Conservation (phyloP, 2,113 vertebrate genomes). For the Gallinago undulata region DNA sequence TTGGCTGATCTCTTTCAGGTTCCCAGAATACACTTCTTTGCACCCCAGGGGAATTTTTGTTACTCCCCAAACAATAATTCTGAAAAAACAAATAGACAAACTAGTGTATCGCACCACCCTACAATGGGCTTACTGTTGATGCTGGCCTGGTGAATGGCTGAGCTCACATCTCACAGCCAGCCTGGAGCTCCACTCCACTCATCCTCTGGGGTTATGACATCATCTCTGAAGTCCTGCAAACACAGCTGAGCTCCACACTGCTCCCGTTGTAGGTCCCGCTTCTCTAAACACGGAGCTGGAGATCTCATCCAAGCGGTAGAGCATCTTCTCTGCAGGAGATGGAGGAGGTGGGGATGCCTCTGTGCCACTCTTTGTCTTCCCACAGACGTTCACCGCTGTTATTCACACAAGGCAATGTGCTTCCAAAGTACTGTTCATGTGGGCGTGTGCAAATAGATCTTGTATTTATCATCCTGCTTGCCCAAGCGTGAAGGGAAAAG, state of each 20-base stretch:
- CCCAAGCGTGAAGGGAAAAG: not conserved
- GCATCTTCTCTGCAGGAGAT: not conserved
- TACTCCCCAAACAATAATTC: conserved; percentile 8
- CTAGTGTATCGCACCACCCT: conserved; percentile 28
- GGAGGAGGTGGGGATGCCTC: not conserved
- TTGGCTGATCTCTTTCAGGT: not conserved
- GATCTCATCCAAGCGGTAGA: not conserved
- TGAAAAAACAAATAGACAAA: not conserved
- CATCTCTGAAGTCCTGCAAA: conserved; percentile 68
- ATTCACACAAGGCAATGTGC: too few relatives aligned
- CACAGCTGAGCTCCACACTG: conserved; percentile 71
- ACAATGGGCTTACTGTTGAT: conserved; percentile 63
- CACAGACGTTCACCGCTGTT: not conserved
- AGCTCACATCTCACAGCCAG: conserved; percentile 54
- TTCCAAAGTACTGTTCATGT: not conserved
- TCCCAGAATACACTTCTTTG: not conserved
- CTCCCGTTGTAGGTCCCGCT: conserved; percentile 59
- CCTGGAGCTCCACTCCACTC: conserved; percentile 26
- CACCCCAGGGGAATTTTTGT: conserved; percentile 10
- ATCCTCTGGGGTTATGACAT: conserved; percentile 72
- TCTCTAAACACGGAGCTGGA: not conserved
- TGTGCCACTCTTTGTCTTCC: not conserved
- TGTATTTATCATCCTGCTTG: not conserved
- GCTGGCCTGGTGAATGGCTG: not conserved
- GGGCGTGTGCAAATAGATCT: accelerated